Base-by-base conservation (phyloP, 92 coral and sea anemone genomes). In the Phenganax subtilis region DNA sequence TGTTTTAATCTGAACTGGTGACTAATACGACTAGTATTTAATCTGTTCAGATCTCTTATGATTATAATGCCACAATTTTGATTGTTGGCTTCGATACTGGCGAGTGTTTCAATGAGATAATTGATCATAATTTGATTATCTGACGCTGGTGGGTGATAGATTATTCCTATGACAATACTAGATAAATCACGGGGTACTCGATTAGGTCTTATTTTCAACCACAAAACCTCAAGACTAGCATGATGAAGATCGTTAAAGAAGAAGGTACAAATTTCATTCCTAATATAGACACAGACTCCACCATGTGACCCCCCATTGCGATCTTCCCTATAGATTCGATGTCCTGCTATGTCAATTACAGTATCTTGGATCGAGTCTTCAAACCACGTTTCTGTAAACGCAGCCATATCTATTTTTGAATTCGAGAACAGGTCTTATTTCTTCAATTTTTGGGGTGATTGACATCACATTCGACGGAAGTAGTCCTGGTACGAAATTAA, bases 401-500 rank as follows among this genome's bases (percentile, higher is more conserved):
- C 25, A 20, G 25, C 25, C 25, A 20, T 20, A 20, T 20, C 25
- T 20, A 20, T 20, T 20, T 20, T 20, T 20, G 25, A 20, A 20
- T 20, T 20, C 25, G 25, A 20, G 25, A 20, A 20, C 25, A 20
- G 25, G 25, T 20, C 25, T 20, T 20, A 20, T 60, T 84, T 84
- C 84, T 30, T 84, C 87, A 28, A 84, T 76, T 20, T 76, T 84
- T 84, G 0, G 84, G 87, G 51, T 76, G 44, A 84, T 73, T 57
- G 82, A 74, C 84, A 84, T 77, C n/a, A 84, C 87, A 84, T 84
- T 84, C 31, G 86, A 84, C 28, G 75, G 59, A 54, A 78, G 72
- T 57, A 84, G 14, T 10, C 51, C 27, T 44, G 73, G 73, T 10
- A 68, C 73, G 29, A 68, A 28, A 20, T 20, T 20, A 20, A 20